A percentile compares a stretch with the other conserved stretches of the same genome.
Evolutionary conservation across 2,797 vertebrate genomes (phyloP).

Genomic region (Setipinna tenuifilis): DNA sequence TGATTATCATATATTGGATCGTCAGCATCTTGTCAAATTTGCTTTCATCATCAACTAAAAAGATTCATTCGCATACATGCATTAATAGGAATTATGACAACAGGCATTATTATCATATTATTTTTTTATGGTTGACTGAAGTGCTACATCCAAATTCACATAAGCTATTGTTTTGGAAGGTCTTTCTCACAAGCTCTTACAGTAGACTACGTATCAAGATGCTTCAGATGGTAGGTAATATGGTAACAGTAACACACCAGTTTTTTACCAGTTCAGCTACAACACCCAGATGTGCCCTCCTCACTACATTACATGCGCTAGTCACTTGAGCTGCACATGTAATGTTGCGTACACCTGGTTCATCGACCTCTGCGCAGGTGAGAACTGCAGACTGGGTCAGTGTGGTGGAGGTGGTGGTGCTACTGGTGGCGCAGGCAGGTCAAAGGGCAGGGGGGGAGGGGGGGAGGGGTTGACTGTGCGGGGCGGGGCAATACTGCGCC

Average conservation of each 20-base stretch:
- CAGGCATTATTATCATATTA: not conserved
- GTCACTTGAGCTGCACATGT: not conserved
- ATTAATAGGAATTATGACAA: not conserved
- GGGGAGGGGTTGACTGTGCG: constrained; percentile 35
- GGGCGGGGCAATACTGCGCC: constrained; percentile 36
- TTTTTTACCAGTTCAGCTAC: constrained; percentile 18
- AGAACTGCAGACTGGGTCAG: not conserved
- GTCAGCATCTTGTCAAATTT: constrained; percentile 16
- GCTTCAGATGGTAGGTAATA: constrained; percentile 27
- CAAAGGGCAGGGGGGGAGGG: constrained; percentile 31
- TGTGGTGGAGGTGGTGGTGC: not conserved
- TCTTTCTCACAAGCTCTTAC: constrained; percentile 14
- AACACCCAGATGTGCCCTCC: not conserved
- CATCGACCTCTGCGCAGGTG: not conserved
- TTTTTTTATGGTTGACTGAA: not conserved
- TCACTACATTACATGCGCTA: not conserved
- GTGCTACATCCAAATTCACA: not conserved
- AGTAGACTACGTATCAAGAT: not conserved
- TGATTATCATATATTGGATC: constrained; percentile 8
- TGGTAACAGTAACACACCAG: constrained; percentile 8
- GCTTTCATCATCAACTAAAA: constrained; percentile 7
- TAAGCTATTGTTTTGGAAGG: not conserved
- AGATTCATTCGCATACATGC: constrained; percentile 17
- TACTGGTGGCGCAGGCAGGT: constrained; percentile 47
- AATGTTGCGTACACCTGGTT: not conserved